Percentiles rank a stretch among this genome's conserved stretches.
Evolutionary conservation across 2,113 vertebrate species (phyloP).

Genomic region (Chiloscyllium plagiosum): DNA sequence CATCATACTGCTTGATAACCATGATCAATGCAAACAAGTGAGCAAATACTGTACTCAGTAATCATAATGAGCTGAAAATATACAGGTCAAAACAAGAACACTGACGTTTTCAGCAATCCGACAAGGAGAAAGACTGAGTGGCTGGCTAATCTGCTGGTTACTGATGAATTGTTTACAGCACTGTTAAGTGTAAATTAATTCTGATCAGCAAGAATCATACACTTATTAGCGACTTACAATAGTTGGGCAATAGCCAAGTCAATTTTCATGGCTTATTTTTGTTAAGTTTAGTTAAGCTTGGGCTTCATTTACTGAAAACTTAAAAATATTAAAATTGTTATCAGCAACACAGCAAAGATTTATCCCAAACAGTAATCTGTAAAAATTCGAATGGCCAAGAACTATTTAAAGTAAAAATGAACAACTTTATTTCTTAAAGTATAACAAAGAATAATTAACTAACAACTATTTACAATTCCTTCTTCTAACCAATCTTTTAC

Average conservation of each 20-base stretch:
- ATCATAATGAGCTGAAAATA: not conserved
- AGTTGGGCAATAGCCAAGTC: not conserved
- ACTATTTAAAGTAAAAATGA: no score
- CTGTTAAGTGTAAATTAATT: not conserved
- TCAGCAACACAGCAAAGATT: no score
- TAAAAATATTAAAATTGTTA: not conserved
- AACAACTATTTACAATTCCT: no score
- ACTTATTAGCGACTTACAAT: not conserved
- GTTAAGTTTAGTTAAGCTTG: not conserved
- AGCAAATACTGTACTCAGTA: not conserved
- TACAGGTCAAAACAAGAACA: not conserved
- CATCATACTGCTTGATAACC: no score
- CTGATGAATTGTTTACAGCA: not conserved
- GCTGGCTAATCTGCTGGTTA: not conserved
- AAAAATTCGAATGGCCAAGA: no score
- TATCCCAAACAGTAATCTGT: no score
- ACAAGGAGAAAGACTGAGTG: not conserved
- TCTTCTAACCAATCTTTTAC: no score
- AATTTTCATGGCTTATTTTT: not conserved
- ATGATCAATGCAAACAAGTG: no score
- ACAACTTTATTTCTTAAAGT: no score
- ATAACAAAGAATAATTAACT: no score
- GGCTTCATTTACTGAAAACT: not conserved
- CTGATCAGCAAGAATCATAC: not conserved
- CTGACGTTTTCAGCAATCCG: not conserved